Percentiles rank a stretch among this genome's conserved stretches.
These are phyloP conservation scores for Diorhabda carinulata DNA, from an alignment of 1,140 invertebrate species.

Conservation along the genomic window DNA sequence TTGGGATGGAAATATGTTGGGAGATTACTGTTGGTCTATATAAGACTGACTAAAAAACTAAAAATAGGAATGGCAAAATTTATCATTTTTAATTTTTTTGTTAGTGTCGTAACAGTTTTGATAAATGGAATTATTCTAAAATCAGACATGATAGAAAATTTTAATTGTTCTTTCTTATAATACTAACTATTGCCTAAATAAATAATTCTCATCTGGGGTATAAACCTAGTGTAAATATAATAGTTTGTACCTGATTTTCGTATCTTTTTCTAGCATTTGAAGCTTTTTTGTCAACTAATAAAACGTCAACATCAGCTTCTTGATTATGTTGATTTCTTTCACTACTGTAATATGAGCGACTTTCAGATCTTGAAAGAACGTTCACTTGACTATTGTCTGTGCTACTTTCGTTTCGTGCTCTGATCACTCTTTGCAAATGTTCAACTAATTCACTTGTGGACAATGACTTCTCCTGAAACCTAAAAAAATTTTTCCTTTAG, in stretches of 20 bases:
- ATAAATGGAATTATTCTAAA: too few species aligned
- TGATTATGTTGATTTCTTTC: constrained; percentile 38
- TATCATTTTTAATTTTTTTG: too few species aligned
- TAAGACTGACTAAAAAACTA: too few species aligned
- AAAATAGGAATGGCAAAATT: too few species aligned
- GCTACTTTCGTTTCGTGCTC: constrained; percentile 35
- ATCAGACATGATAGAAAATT: too few species aligned
- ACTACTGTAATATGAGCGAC: constrained; percentile 32
- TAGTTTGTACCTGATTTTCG: constrained; percentile 51
- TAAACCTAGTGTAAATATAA: too few species aligned
- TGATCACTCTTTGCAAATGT: constrained; percentile 52
- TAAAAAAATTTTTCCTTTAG: constrained; percentile 20
- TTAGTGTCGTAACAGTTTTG: too few species aligned
- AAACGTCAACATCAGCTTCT: constrained; percentile 47
- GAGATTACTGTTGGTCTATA: too few species aligned
- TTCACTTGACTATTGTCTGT: constrained; percentile 28
- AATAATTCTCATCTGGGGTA: too few species aligned
- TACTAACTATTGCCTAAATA: too few species aligned
- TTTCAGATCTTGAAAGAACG: constrained; percentile 36
- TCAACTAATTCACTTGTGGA: constrained; percentile 55
- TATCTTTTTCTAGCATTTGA: constrained; percentile 51
- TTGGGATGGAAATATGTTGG: too few species aligned
- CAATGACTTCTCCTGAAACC: constrained; percentile 62
- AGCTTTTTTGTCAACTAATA: constrained; percentile 54
- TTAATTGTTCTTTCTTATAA: too few species aligned